Evolutionary conservation across 2,113 vertebrate genomes (phyloP), one percentile per base, ranked within the genome.

Genomic region (Euleptes europaea): DNA sequence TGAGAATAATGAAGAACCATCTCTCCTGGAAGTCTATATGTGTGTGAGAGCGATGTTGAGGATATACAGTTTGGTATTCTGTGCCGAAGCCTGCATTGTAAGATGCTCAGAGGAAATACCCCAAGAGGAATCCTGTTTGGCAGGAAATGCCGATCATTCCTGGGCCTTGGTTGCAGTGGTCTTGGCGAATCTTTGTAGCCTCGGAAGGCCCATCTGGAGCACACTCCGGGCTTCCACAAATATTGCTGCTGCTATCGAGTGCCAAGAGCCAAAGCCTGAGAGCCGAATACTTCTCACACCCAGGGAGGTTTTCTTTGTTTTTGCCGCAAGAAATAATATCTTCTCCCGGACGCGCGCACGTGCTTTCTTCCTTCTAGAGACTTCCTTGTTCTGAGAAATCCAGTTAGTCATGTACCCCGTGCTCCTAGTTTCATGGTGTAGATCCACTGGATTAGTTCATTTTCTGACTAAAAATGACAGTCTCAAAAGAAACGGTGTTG

Each of bases 111-210:
- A 65, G 60, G 72, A 67, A 63, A 60, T 65, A 65, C n/a, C 31
- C 72, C n/a, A 19, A 42, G 9, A 31, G 26, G 47, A 63, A 71
- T 81, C 66, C 47, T 28, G 66, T 71, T 71, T 70, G 80, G 33
- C 80, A 74, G 81, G 81, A 83, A 83, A 84, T 76, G 57, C 82
- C 57, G n/a, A 17, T 12, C 42, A 84, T 84, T 76, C 82, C 42
- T 38, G n/a, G 15, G 63, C 73, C 7, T 60, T 44, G 21, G 38
- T 83, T 23, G 10, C 33, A 17, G 40, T 28, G 7, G 17, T 49
- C 63, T 76, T 65, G 57, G 60, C 71, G 38, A 38, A 35, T 28
- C 5, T 10, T 42, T 21, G 21, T 17, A 17, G 57, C 8, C 54
- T 72, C 13, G 54, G 7, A 74, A 23, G 60, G n/a, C 7, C 13